Conservation (phyloP, 2,888 invertebrate species). For the Blastobasis adustella region DNA sequence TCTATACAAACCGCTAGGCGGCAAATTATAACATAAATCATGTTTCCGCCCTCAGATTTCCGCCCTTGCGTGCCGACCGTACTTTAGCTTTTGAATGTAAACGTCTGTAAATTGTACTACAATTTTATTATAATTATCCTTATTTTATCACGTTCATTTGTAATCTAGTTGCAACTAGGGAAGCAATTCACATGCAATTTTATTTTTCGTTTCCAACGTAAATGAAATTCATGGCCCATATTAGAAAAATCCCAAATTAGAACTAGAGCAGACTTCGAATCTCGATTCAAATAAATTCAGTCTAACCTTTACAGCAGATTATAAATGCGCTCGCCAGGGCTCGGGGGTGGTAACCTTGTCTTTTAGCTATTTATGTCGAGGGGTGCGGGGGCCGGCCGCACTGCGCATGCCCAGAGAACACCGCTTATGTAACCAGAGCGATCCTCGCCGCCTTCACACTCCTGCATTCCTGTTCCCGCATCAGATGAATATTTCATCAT, state of each 20-base stretch:
- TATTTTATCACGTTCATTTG: no score
- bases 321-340: slow-evolving; percentile 66
- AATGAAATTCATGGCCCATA: no score
- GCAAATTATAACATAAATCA: no score
- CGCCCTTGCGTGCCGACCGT: background rate
- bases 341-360: slow-evolving; percentile 71
- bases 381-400: slow-evolving; percentile 49
- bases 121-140: background rate
- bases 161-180: no score
- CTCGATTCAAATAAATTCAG: slow-evolving; percentile 58
- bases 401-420: slow-evolving; percentile 57
- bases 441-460: slow-evolving; percentile 33
- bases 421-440: slow-evolving; percentile 61
- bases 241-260: background rate
- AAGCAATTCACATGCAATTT: no score
- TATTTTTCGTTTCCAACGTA: no score
- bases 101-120: background rate
- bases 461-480: slow-evolving; percentile 27
- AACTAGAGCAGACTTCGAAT: slow-evolving; percentile 49
- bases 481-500: slow-evolving; percentile 43
- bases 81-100: background rate
- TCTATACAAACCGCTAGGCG: no score
- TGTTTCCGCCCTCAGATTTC: background rate
- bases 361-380: slow-evolving; percentile 72
- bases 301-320: slow-evolving; percentile 69